Conservation (phyloP, 1,140 invertebrate species). For the Philopotamus ludificatus region DNA sequence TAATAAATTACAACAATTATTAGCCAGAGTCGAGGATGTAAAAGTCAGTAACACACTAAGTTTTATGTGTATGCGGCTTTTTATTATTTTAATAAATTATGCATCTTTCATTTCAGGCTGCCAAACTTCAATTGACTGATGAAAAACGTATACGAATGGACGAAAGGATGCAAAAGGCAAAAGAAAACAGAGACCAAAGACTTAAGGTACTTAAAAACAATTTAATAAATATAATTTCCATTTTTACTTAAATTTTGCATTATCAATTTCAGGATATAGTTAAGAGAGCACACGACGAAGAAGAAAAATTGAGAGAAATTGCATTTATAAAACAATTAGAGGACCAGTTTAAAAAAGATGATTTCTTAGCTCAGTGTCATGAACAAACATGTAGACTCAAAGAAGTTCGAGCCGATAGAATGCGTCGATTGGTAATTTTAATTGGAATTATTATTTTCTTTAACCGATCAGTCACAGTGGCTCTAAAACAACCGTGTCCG, state of each 20-base stretch:
- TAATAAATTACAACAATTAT: conserved; percentile 78
- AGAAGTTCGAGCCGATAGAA: conserved; percentile 64
- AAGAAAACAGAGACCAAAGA: conserved; percentile 83
- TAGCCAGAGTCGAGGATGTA: conserved; percentile 89
- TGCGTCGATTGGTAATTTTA: conserved; percentile 55
- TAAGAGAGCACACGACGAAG: conserved; percentile 94
- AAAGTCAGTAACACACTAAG: conserved; percentile 53
- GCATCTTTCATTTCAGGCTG: conserved; percentile 51
- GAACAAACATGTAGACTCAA: conserved; percentile 83
- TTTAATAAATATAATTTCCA: too few species aligned
- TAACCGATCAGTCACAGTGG: background rate
- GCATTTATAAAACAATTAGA: conserved; percentile 96
- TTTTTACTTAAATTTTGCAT: too few species aligned
- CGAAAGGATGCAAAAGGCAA: conserved; percentile 81
- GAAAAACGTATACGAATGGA: conserved; percentile 84
- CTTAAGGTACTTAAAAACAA: too few species aligned
- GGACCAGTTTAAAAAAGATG: conserved; percentile 90
- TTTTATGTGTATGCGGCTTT: conserved; percentile 2
- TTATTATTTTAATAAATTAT: conserved; percentile 14
- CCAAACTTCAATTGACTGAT: conserved; percentile 82
- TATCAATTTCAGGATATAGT: conserved; percentile 78
- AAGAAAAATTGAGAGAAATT: conserved; percentile 95
- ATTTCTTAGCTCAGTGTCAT: conserved; percentile 79
- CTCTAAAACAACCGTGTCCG: too few species aligned
- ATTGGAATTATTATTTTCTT: background rate